phyloP scores from a whole-genome alignment of 2,888 invertebrate genomes.

The Drosophila multiciliata region DNA sequence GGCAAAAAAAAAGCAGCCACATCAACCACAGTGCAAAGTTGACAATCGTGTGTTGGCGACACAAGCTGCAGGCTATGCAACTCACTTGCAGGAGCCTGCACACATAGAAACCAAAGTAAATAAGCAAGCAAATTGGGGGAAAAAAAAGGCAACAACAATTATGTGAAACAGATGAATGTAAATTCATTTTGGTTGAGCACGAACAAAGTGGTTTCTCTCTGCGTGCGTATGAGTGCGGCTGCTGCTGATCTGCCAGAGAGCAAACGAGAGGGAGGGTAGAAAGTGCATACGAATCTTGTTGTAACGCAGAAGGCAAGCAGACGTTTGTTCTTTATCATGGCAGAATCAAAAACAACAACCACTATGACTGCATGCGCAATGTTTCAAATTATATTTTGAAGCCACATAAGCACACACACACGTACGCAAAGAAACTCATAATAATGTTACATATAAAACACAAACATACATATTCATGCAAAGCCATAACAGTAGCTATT shows the following conservation, averaged over 20 bases:
- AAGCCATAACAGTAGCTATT: conserved; percentile 35
- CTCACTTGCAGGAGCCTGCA: conserved; percentile 33
- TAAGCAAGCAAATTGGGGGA: conserved; percentile 38
- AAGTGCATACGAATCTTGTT: conserved; percentile 38
- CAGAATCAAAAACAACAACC: conserved; percentile 24
- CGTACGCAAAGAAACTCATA: conserved; percentile 1
- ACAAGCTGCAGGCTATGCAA: conserved; percentile 27
- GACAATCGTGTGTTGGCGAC: conserved; percentile 26
- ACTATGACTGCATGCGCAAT: conserved; percentile 35
- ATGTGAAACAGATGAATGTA: conserved; percentile 44
- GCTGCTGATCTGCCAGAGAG: conserved; percentile 50
- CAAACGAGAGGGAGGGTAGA: conserved; percentile 41
- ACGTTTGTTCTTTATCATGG: conserved; percentile 67
- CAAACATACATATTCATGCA: conserved; percentile 3
- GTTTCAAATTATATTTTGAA: conserved; percentile 61
- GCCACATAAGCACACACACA: conserved; percentile 53
- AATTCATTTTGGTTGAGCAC: conserved; percentile 45
- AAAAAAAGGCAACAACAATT: conserved; percentile 6
- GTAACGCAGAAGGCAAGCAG: conserved; percentile 60
- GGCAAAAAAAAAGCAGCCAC: conserved; percentile 7
- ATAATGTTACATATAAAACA: background rate
- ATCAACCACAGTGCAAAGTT: conserved; percentile 14
- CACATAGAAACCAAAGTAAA: conserved; percentile 39
- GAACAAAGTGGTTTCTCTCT: conserved; percentile 29
- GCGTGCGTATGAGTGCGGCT: conserved; percentile 33